phyloP scores from a whole-genome alignment of 2,113 vertebrate species.

The Cacatua alba region DNA sequence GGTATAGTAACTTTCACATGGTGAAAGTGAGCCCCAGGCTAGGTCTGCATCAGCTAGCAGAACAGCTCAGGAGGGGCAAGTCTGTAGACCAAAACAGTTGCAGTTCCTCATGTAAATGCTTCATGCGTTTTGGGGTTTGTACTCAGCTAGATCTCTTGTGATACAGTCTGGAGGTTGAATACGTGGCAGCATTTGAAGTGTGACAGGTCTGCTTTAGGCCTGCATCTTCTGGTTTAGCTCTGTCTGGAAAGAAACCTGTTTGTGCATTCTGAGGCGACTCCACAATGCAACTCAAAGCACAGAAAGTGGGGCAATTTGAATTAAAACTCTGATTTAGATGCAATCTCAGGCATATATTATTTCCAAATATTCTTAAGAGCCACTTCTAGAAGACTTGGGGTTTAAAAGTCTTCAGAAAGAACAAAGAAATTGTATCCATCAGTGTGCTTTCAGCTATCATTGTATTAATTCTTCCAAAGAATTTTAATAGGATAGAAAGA shows the following conservation, averaged over 20 bases:
- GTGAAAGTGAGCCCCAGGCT: not conserved
- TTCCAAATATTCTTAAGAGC: not conserved
- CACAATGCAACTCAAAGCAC: not conserved
- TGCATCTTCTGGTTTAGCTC: not conserved
- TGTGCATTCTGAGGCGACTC: not conserved
- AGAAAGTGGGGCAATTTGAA: not conserved
- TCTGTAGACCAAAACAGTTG: not conserved
- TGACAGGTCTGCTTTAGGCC: not conserved
- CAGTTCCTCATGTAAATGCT: not conserved
- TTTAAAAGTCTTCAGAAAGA: not conserved
- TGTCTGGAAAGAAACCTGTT: not conserved
- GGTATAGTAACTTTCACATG: not conserved
- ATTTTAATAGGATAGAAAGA: not conserved
- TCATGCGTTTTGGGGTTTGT: not conserved
- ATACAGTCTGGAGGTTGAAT: not conserved
- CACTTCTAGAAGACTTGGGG: not conserved
- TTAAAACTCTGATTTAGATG: not conserved
- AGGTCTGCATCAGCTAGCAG: not conserved
- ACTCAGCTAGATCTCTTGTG: not conserved
- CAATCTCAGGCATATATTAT: not conserved
- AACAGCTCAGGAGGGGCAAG: not conserved
- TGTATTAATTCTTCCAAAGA: slow-evolving; percentile 18
- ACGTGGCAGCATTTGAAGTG: not conserved
- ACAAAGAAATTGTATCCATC: not conserved
- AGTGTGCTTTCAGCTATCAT: not conserved